phyloP scores from a whole-genome alignment of 2,888 invertebrate genomes.

The Oxycera nigricornis region DNA sequence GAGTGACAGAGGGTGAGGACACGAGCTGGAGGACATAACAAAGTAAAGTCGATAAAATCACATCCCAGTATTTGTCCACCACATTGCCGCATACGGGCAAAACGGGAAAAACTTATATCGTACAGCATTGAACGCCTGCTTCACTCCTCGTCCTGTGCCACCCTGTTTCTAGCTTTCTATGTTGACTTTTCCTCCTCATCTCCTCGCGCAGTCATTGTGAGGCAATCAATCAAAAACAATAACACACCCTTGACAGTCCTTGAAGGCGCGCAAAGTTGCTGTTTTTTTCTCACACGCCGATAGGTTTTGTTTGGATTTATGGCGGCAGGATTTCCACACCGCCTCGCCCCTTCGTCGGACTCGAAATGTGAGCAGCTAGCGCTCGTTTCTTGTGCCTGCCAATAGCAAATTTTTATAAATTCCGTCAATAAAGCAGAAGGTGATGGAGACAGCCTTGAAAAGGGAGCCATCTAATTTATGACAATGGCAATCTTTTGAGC shows the following conservation, averaged over 20 bases:
- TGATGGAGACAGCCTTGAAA: neutral
- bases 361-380: neutral
- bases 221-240: conserved; percentile 34
- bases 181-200: neutral
- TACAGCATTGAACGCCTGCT: neutral
- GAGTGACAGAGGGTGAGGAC: neutral
- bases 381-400: neutral
- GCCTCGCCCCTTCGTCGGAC: neutral
- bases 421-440: neutral
- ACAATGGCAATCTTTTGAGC: neutral
- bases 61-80: conserved; percentile 11
- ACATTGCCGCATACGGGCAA: neutral
- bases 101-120: neutral
- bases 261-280: conserved; percentile 12
- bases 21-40: neutral
- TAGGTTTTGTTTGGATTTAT: conserved; percentile 19
- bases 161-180: neutral
- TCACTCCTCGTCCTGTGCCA: neutral
- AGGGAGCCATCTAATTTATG: neutral
- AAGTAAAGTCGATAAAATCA: conserved; percentile 34
- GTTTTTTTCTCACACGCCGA: conserved; percentile 7
- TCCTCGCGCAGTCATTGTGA: conserved; percentile 4
- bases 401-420: neutral
- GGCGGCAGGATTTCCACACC: neutral
- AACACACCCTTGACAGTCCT: conserved; percentile 33